These are phyloP conservation scores for Drosophila sp. DNA, from an alignment of 1,140 invertebrate genomes.

Conservation along the genomic window DNA sequence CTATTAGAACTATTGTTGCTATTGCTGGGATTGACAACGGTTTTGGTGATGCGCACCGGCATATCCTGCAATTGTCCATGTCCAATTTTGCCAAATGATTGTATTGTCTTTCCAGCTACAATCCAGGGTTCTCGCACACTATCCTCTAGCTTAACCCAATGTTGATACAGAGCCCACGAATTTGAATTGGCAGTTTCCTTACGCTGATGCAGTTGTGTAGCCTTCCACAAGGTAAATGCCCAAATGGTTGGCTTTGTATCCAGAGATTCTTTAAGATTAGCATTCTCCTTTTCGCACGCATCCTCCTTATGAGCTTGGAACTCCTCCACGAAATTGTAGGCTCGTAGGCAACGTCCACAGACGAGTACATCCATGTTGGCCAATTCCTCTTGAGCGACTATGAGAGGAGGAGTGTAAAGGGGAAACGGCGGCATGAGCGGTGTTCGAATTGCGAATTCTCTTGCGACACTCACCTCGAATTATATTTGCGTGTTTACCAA, in stretches of 20 bases:
- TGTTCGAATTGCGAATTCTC: constrained; percentile 16
- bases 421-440: not conserved
- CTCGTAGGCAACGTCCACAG: constrained; percentile 90
- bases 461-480: constrained; percentile 85
- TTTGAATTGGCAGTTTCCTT: constrained; percentile 84
- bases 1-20: constrained; percentile 51
- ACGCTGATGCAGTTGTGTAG: constrained; percentile 84
- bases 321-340: constrained; percentile 91
- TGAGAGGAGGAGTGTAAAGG: not conserved
- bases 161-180: constrained; percentile 91
- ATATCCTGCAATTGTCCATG: constrained; percentile 81
- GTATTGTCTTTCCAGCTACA: constrained; percentile 89
- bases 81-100: constrained; percentile 86
- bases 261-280: constrained; percentile 85
- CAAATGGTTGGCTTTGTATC: constrained; percentile 92
- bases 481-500: constrained; percentile 87
- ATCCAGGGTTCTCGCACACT: constrained; percentile 89
- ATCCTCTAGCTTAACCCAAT: constrained; percentile 91
- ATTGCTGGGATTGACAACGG: constrained; percentile 76
- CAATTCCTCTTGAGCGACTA: constrained; percentile 89
- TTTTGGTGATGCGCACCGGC: constrained; percentile 83
- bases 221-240: constrained; percentile 92
- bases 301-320: constrained; percentile 90
- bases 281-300: constrained; percentile 85
- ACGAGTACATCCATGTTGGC: constrained; percentile 90